These are phyloP conservation scores for Tinamus guttatus DNA, from an alignment of 2,113 vertebrate genomes.

Conservation along the genomic window DNA sequence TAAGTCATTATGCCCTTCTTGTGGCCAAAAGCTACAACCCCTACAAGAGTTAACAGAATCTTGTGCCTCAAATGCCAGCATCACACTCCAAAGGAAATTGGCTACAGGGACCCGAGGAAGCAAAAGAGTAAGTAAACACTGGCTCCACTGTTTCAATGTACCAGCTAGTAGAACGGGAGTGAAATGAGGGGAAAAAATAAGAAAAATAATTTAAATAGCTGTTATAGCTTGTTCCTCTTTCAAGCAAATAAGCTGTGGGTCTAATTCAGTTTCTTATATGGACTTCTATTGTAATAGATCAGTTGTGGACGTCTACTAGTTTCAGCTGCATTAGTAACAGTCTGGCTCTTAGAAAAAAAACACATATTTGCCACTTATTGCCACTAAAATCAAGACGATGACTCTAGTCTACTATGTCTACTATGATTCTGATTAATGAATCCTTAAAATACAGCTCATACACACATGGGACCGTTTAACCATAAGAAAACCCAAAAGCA, in stretches of 20 bases:
- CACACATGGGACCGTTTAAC: not conserved
- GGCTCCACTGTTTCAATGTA: not conserved
- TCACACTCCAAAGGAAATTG: not conserved
- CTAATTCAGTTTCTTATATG: not conserved
- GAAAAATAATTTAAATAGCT: not conserved
- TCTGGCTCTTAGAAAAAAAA: not conserved
- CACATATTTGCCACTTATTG: not conserved
- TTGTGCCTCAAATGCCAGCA: not conserved
- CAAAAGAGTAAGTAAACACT: not conserved
- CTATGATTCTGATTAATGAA: not conserved
- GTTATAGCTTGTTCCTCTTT: not conserved
- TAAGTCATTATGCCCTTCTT: not conserved
- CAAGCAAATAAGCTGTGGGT: not conserved
- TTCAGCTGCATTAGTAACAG: not conserved
- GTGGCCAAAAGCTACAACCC: not conserved
- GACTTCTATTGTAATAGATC: not conserved
- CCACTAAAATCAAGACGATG: not conserved
- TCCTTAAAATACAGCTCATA: not conserved
- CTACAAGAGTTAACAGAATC: not conserved
- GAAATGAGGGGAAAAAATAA: not conserved
- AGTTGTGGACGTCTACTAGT: not conserved
- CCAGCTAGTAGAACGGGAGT: not conserved
- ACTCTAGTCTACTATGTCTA: not conserved
- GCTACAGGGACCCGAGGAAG: not conserved
- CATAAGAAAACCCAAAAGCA: conserved; percentile 19